Evolutionary conservation across 2,888 invertebrate genomes (phyloP).

Genomic region (Xanthorhoe designata): DNA sequence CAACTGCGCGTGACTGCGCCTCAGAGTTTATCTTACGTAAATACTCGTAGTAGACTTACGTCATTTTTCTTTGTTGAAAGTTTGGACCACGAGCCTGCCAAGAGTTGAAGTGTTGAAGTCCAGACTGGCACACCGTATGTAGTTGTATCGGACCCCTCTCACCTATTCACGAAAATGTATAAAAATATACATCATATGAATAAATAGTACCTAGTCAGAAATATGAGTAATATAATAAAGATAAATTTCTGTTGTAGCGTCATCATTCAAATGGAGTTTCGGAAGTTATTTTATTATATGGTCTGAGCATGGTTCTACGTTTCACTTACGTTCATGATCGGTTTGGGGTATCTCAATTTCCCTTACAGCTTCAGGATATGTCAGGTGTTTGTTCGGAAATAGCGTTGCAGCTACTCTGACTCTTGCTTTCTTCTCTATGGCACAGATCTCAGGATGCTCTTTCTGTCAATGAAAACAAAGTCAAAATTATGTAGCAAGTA

Average conservation of each 20-base stretch:
- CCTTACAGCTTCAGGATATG: neutral
- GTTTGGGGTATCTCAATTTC: neutral
- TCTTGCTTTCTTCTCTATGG: slow-evolving; percentile 8
- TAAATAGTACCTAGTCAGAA: neutral
- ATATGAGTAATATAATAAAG: neutral
- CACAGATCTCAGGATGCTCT: slow-evolving; percentile 8
- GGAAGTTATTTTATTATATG: too few species aligned
- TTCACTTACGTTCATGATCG: slow-evolving; percentile 9
- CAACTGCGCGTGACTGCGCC: too few species aligned
- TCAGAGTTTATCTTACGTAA: too few species aligned
- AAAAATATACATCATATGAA: neutral
- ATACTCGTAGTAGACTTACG: neutral
- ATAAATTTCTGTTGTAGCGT: neutral
- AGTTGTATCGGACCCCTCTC: slow-evolving; percentile 46
- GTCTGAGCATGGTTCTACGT: neutral
- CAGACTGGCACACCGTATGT: slow-evolving; percentile 15
- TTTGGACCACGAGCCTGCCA: slow-evolving; percentile 56
- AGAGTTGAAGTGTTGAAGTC: slow-evolving; percentile 9
- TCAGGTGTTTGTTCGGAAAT: neutral
- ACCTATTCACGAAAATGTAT: slow-evolving; percentile 16
- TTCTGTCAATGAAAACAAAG: slow-evolving; percentile 34
- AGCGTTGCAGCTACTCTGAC: slow-evolving; percentile 11
- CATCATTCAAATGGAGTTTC: neutral
- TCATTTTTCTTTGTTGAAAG: neutral
- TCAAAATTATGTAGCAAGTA: too few species aligned